A percentile compares a stretch with the other conserved stretches of the same genome.
phyloP scores from a whole-genome alignment of 2,113 vertebrate genomes.

The Suncus etruscus region DNA sequence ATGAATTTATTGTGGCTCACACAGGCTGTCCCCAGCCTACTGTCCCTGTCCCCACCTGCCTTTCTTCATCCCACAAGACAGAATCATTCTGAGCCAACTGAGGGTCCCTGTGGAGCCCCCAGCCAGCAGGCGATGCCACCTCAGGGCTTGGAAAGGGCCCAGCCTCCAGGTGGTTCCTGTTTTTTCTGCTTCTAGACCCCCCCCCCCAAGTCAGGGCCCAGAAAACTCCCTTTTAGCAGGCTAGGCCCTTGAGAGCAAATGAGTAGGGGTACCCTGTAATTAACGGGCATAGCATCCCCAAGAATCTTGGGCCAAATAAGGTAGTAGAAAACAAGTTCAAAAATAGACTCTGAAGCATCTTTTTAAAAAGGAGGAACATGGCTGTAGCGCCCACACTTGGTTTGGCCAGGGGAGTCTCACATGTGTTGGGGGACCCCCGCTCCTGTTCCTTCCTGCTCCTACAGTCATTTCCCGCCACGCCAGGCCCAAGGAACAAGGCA shows the following conservation, averaged over 20 bases:
- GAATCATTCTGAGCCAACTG: not conserved
- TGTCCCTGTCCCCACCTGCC: not conserved
- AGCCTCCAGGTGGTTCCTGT: not conserved
- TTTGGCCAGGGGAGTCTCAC: too few relatives aligned
- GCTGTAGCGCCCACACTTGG: not conserved
- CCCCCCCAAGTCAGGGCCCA: too few relatives aligned
- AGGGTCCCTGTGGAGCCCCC: not conserved
- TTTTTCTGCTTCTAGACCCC: too few relatives aligned
- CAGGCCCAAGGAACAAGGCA: too few relatives aligned
- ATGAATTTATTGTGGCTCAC: constrained; percentile 59
- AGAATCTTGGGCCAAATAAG: not conserved
- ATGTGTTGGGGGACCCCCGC: not conserved
- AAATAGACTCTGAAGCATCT: not conserved
- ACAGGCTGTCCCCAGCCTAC: constrained; percentile 45
- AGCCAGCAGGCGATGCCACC: not conserved
- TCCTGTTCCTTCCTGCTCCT: too few relatives aligned
- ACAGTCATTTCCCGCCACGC: too few relatives aligned
- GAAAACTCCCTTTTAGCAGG: not conserved
- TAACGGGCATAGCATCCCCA: not conserved
- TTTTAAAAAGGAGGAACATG: not conserved
- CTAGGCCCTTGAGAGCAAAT: not conserved
- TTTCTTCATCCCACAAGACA: not conserved
- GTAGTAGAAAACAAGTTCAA: too few relatives aligned
- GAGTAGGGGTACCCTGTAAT: too few relatives aligned
- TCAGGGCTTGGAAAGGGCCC: not conserved